Base-by-base conservation (phyloP, 2,113 vertebrate species). In the Steatornis caripensis region DNA sequence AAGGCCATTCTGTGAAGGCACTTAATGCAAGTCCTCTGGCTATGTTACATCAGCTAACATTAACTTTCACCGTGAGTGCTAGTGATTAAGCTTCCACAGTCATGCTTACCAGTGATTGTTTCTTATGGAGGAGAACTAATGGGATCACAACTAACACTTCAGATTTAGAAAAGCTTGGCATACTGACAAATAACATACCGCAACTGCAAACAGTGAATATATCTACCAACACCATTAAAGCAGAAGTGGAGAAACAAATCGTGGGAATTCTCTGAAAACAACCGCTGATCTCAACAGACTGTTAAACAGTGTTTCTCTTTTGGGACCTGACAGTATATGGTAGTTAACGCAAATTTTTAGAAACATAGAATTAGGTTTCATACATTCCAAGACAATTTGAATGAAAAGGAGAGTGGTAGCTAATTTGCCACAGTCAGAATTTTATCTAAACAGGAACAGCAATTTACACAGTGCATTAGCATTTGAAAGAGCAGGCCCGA, bases 381-480 rank as follows among this genome's bases (percentile, higher is more conserved):
- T 74, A 96, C 4, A 24, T 90, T 96, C 64, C 41, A 80, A 86
- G 77, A 83, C 39, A 94, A 95, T 84, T 21, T 97, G 77, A 96
- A 96, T 89, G 74, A 96, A 95, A 97, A 97, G 51, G 58, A 95
- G 61, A 97, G 90, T 82, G 53, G 45, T 60, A 97, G 91, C 87
- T 96, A 88, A 96, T 85, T 94, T 72, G 84, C 53, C 64, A 96
- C 12, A 96, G 92, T 93, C 71, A 95, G 85, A 95, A 89, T 95
- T 97, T 92, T 95, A 92, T 88, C 89, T 94, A 90, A 97, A 95
- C 61, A 95, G 94, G 82, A 97, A 94, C 34, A 64, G 87, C 62
- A 96, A 96, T 97, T 97, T 93, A 60, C 64, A 87, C 20, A 74
- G 92, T 80, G 39, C 30, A 94, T 93, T 95, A 94, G 61, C 88